Base-by-base conservation (phyloP, 2,113 vertebrate genomes). In the Anguilla rostrata region DNA sequence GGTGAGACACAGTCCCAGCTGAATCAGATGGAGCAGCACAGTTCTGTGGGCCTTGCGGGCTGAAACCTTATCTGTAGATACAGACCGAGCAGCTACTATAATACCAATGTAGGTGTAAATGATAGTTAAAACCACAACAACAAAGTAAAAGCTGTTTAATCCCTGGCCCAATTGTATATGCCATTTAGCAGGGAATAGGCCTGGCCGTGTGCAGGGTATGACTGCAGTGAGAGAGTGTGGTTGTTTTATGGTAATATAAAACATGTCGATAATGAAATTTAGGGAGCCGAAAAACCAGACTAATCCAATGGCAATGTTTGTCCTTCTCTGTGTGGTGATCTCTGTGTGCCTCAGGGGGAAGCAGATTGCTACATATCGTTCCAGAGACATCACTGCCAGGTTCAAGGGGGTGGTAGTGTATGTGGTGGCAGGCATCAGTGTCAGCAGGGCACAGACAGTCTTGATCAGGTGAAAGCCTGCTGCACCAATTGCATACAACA, bases 351-450 rank as follows among this genome's bases (percentile, higher is more conserved):
- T 91, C 81, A 95, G 90, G 4, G 94, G 94, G 78, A 86, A 89
- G 40, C 93, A 93, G 78, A 94, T 92, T 14, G 94, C 93, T 39
- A 93, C 90, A n/a, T 87, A 95, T 3, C 92, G 87, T 90, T 95
- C 94, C 83, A 94, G 22, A 56, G 91, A 93, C 93, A 94, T 94
- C 83, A 92, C n/a, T 34, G 91, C 87, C 86, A 94, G 86, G 1
- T 87, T 94, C 1, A 94, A 87, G 46, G 93, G 93, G 4, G 94
- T 92, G 5, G 90, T 57, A 0, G 22, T 53, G 5, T 0, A 71
- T 0, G 88, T 86, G 6, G 90, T 53, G 0, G 0, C 9, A 0
- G 79, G 0, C 0, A 91, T 1, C 83, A 91, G n/a, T 4, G 0
- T 18, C 1, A 93, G 84, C 8, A 87, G 0, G 0, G 81, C 82